Percentiles rank a stretch among this genome's conserved stretches.
phyloP scores from a whole-genome alignment of 2,113 vertebrate species.

The Lophotis ruficrista region DNA sequence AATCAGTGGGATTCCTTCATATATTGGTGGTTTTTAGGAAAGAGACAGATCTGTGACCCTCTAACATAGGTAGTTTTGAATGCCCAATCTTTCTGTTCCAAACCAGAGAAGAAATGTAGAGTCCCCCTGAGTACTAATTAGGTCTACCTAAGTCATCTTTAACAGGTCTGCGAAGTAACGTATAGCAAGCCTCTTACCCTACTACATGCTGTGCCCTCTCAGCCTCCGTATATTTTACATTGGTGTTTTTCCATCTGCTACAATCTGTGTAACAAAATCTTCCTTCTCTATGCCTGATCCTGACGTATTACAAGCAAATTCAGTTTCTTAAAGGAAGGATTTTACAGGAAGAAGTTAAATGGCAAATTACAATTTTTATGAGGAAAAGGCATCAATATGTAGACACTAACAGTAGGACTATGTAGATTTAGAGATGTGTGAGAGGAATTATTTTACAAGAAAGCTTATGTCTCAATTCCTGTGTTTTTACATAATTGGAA shows the following conservation, averaged over 20 bases:
- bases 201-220: neutral
- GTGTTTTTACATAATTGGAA: neutral
- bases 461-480: neutral
- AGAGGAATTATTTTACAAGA: conserved; percentile 15
- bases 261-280: neutral
- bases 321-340: neutral
- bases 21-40: neutral
- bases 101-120: neutral
- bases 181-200: neutral
- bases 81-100: neutral
- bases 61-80: neutral
- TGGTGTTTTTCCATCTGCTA: neutral
- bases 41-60: neutral
- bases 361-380: neutral
- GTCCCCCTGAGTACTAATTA: neutral
- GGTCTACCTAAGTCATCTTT: neutral
- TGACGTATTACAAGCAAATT: neutral
- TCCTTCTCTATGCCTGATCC: neutral
- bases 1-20: neutral
- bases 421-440: neutral
- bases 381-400: neutral
- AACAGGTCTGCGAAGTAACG: neutral
- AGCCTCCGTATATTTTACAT: neutral
- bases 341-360: neutral
- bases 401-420: neutral